These are phyloP conservation scores for Orthonychiurus folsomi DNA, from an alignment of 2,888 invertebrate species.

Conservation along the genomic window DNA sequence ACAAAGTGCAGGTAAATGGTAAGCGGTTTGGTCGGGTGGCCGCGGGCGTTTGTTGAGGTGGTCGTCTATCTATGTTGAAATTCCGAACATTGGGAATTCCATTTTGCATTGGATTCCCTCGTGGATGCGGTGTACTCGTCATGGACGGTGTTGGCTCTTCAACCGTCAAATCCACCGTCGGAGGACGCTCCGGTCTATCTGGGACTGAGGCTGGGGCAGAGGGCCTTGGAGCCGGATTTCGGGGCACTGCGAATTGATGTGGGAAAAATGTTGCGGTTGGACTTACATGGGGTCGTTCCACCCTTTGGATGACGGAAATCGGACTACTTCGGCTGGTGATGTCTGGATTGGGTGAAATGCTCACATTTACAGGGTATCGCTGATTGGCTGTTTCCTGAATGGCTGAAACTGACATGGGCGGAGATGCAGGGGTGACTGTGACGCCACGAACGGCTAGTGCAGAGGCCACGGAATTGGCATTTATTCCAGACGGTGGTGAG, in stretches of 20 bases:
- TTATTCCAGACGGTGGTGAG: background rate
- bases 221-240: constrained; percentile 21
- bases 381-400: background rate
- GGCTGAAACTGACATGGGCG: constrained; percentile 10
- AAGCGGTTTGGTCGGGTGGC: background rate
- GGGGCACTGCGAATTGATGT: constrained; percentile 32
- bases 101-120: background rate
- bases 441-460: constrained; percentile 34
- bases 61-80: background rate
- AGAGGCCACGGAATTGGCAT: constrained; percentile 13
- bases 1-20: constrained; percentile 2
- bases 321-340: constrained; percentile 18
- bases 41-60: background rate
- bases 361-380: background rate
- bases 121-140: background rate
- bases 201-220: background rate
- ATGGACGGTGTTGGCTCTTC: background rate
- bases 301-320: constrained; percentile 16
- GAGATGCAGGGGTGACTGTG: constrained; percentile 35
- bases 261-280: background rate
- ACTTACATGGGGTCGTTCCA: constrained; percentile 10
- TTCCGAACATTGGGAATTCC: background rate
- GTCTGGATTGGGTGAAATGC: constrained; percentile 10
- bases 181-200: constrained; percentile 32
- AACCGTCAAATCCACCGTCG: constrained; percentile 25